Base-by-base conservation (phyloP, 2,113 vertebrate species). In the Melierax canorus region DNA sequence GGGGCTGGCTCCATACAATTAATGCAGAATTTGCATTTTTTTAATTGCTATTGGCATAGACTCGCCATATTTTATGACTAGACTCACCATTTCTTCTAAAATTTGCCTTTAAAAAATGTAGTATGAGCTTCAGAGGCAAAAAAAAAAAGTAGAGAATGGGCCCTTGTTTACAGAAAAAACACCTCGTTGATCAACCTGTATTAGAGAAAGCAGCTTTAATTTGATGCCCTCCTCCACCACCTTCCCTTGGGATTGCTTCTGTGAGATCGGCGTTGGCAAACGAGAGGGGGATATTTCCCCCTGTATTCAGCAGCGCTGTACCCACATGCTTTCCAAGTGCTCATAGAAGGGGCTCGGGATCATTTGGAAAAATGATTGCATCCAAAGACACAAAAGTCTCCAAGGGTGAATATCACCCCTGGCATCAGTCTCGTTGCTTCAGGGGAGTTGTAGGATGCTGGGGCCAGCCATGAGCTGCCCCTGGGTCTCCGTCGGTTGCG, bases 1-100 rank as follows among this genome's bases (percentile, higher is more conserved):
- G 77, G 91, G 93, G 59, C 90, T 94, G 86, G 94, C 92, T 91
- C 86, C 91, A 41, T 62, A 46, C 32, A 43, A 69, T 88, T 75
- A 72, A 63, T 71, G 74, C 77, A 83, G 76, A 67, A 92, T 94
- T 88, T 66, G 76, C 55, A 11, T 75, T 29, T 43, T 22, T 34
- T 43, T 11, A 45, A 79, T 78, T 62, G 53, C 51, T 68, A 34
- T 95, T 84, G 81, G 89, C 93, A 63, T 21, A 55, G 71, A n/a
- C 56, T 90, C 15, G 1, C 32, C 0, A 0, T 79, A 67, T 80
- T 90, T 89, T 82, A 62, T 80, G 50, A 83, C 53, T 48, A 56
- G n/a, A 75, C 59, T 77, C 9, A 2, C 63, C 77, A 38, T 83
- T 92, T 78, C 13, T 82, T 75, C 80, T 58, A 34, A 82, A 94